A percentile compares a stretch with the other conserved stretches of the same genome.
Conservation (phyloP, 2,113 vertebrate species). For the Gymnobelideus leadbeateri region DNA sequence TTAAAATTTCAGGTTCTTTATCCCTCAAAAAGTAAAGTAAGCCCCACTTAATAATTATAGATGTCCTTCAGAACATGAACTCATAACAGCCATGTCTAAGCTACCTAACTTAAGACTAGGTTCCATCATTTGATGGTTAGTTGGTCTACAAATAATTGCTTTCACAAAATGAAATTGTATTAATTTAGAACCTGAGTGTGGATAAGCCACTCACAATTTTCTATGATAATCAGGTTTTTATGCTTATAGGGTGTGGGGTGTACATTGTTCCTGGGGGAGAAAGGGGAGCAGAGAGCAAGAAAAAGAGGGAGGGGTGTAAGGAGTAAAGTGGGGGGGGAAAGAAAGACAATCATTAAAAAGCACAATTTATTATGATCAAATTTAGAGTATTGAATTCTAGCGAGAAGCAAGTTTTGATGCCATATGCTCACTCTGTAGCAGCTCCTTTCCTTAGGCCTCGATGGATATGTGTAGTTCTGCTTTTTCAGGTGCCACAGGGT, state of each 20-base stretch:
- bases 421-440: background rate
- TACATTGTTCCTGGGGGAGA: background rate
- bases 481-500: background rate
- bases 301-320: background rate
- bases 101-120: background rate
- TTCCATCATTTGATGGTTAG: background rate
- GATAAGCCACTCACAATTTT: background rate
- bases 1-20: no score
- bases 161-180: slow-evolving; percentile 2
- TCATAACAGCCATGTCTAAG: background rate
- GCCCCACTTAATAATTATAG: background rate
- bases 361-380: background rate
- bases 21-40: background rate
- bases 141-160: background rate
- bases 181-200: background rate
- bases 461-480: background rate
- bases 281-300: background rate
- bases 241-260: background rate
- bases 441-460: background rate
- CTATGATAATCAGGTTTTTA: background rate
- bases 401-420: background rate
- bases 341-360: background rate
- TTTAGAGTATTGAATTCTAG: background rate
- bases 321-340: background rate
- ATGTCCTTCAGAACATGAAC: background rate